Base-by-base conservation (phyloP, 2,113 vertebrate genomes). In the Chelonoidis abingdonii region DNA sequence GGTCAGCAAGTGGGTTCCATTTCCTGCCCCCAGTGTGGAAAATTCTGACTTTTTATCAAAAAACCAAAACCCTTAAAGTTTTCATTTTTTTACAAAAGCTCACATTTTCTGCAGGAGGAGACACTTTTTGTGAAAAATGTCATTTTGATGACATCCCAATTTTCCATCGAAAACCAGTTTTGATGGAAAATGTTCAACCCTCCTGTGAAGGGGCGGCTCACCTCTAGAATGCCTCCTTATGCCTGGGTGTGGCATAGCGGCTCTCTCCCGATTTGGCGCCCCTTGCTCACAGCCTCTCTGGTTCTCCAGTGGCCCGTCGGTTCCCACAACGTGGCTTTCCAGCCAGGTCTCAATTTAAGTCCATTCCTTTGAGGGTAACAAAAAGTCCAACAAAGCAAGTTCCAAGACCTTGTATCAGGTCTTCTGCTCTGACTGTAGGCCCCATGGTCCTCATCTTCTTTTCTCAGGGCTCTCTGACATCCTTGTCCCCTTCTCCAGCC, bases 211-310 rank as follows among this genome's bases (percentile, higher is more conserved):
- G 17, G 62, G 31, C 8, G 5, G 8, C n/a, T 38, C n/a, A 35
- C n/a, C 19, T 38, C 65, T 38, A 38, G 65, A 72, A 72, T 22
- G 65, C 65, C n/a, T 72, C 65, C 19, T 72, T 5, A 10, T 38
- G 35, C 9, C 35, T 2, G 1, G 19, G n/a, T 6, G 4, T 38
- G 35, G 17, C 8, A 2, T 17, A 21, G 17, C 9, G 1, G n/a
- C 9, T 38, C n/a, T 72, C 17, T 72, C n/a, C 19, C 9, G 5
- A 21, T 38, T 19, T 21, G 65, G 17, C 3, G 5, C 35, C 35
- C 65, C 65, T 38, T 4, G 9, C n/a, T 72, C 19, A 72, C 16
- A 72, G 65, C 65, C 19, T 72, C 35, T 72, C 21, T 72, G 19
- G 65, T 38, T 9, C n/a, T 72, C n/a, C 65, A 22, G 35, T 22